Evolutionary conservation across 2,113 vertebrate species (phyloP).

Genomic region (Vulpes ferrilata): DNA sequence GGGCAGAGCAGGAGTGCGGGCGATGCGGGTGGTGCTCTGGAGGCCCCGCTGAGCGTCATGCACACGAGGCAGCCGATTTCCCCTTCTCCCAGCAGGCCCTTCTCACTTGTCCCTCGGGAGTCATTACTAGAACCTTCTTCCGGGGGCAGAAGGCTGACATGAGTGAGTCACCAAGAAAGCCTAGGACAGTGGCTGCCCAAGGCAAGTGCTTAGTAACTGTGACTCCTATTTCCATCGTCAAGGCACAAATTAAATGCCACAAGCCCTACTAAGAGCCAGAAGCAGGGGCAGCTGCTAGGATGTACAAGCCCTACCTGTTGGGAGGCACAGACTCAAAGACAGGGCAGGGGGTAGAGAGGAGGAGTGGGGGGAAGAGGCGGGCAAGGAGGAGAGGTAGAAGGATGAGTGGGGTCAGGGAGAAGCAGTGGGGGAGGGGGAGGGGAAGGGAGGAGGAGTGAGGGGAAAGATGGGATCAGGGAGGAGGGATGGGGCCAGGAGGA

Average conservation of each 20-base stretch:
- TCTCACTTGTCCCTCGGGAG: not conserved
- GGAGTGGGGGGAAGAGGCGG: not conserved
- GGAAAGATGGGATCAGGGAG: not conserved
- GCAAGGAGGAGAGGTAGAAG: not conserved
- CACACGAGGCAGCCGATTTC: not conserved
- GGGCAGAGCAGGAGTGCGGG: rapidly evolving
- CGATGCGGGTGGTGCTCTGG: rapidly evolving
- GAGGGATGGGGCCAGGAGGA: not conserved
- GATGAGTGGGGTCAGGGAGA: rapidly evolving
- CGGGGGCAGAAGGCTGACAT: rapidly evolving
- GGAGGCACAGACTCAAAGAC: not conserved
- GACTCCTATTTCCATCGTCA: not conserved
- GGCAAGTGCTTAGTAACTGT: not conserved
- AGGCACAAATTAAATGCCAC: not conserved
- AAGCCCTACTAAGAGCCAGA: not conserved
- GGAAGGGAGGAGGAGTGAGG: not conserved
- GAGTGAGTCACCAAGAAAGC: too few species aligned
- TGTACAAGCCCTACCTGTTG: too few species aligned
- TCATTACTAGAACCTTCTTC: not conserved
- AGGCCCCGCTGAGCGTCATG: not conserved
- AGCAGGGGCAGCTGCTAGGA: not conserved
- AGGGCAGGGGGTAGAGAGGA: rapidly evolving
- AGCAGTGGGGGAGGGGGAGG: too few species aligned
- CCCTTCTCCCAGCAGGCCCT: rapidly evolving
- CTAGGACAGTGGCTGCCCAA: too few species aligned